A percentile compares a stretch with the other conserved stretches of the same genome.
Conservation (phyloP, 2,888 invertebrate genomes). For the Hetaerina titia region DNA sequence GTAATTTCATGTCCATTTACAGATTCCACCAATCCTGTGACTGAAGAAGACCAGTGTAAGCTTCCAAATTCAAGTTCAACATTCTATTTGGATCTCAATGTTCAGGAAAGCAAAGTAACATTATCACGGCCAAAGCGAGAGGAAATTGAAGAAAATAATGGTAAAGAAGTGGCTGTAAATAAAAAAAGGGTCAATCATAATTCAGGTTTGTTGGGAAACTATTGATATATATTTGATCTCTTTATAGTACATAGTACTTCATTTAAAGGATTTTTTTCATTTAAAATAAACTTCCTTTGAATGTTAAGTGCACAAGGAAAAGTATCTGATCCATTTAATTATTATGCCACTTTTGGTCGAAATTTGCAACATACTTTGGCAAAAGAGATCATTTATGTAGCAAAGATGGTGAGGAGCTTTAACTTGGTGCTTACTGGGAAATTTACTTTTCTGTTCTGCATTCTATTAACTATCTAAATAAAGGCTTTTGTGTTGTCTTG, state of each 20-base stretch:
- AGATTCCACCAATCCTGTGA: constrained; percentile 50
- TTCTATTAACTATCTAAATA: too few relatives aligned
- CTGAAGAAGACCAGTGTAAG: constrained; percentile 72
- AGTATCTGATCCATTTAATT: too few relatives aligned
- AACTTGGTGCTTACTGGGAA: too few relatives aligned
- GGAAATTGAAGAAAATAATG: constrained; percentile 46
- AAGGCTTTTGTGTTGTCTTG: too few relatives aligned
- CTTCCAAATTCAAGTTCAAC: constrained; percentile 79
- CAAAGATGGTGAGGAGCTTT: too few relatives aligned
- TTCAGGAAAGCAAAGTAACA: constrained; percentile 83
- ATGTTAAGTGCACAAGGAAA: too few relatives aligned
- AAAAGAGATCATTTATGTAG: too few relatives aligned
- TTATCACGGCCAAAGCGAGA: constrained; percentile 69
- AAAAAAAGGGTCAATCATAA: constrained; percentile 48
- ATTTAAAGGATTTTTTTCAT: background rate
- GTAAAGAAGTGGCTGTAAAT: constrained; percentile 31
- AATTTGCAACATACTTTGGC: too few relatives aligned
- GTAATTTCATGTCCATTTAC: background rate
- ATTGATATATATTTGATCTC: background rate
- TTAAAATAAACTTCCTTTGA: background rate
- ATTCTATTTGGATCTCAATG: constrained; percentile 82
- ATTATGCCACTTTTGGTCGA: too few relatives aligned
- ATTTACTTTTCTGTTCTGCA: too few relatives aligned
- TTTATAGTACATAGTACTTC: background rate
- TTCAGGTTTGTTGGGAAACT: constrained; percentile 34